Conservation (phyloP, 2,888 invertebrate species). For the Seira musarum region DNA sequence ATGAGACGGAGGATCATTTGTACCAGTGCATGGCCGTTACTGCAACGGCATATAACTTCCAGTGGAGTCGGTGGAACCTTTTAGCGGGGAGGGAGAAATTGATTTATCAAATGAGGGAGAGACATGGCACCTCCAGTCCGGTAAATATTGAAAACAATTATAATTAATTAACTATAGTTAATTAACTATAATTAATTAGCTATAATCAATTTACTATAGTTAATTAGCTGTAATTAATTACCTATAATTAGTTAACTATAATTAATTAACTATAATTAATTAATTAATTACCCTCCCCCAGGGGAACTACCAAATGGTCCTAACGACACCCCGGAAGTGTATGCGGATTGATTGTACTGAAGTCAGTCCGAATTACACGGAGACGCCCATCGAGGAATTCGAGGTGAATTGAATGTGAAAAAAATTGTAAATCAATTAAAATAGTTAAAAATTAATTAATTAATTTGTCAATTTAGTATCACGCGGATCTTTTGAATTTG, state of each 20-base stretch:
- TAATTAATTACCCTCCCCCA: no score
- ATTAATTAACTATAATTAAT: no score
- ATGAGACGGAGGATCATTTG: conserved; percentile 82
- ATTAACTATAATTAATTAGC: neutral
- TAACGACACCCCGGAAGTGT: conserved; percentile 81
- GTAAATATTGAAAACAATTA: conserved; percentile 60
- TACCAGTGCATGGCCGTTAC: conserved; percentile 81
- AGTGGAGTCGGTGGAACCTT: conserved; percentile 84
- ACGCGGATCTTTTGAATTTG: conserved; percentile 82
- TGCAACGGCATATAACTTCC: conserved; percentile 82
- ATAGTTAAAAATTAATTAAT: conserved; percentile 5
- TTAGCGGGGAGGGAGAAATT: conserved; percentile 77
- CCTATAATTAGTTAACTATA: no score
- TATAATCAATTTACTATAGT: no score
- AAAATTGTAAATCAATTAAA: conserved; percentile 18
- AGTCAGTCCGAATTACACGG: conserved; percentile 80
- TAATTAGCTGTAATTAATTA: no score
- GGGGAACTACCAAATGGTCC: conserved; percentile 74
- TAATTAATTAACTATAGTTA: neutral
- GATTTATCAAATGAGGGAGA: conserved; percentile 80
- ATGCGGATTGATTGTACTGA: conserved; percentile 83
- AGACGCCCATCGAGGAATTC: conserved; percentile 75
- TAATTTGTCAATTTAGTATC: conserved; percentile 76
- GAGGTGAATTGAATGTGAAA: conserved; percentile 71
- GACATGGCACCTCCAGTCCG: conserved; percentile 70